These are phyloP conservation scores for Lasius platythorax DNA, from an alignment of 2,888 invertebrate species.

Conservation along the genomic window DNA sequence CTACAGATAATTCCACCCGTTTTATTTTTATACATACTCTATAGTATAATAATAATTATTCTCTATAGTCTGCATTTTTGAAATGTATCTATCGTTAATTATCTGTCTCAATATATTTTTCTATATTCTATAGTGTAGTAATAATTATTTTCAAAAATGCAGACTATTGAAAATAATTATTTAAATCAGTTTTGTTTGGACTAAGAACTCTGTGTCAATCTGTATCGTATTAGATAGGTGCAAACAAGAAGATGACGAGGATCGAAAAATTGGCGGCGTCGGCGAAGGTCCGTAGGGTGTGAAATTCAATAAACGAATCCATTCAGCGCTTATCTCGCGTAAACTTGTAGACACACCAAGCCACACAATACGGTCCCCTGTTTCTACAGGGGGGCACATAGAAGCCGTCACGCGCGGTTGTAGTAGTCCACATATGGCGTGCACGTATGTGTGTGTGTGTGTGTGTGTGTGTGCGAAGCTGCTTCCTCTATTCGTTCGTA, in stretches of 20 bases:
- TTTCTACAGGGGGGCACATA: slow-evolving; percentile 44
- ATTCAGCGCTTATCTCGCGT: slow-evolving; percentile 81
- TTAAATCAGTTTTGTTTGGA: not conserved
- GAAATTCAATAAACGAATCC: slow-evolving; percentile 82
- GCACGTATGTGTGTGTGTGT: not conserved
- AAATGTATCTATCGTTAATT: too few relatives aligned
- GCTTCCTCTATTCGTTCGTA: slow-evolving; percentile 45
- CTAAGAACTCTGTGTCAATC: not conserved
- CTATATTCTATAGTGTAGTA: too few relatives aligned
- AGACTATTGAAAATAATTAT: not conserved
- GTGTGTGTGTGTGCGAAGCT: not conserved
- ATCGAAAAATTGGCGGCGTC: slow-evolving; percentile 42
- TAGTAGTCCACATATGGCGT: slow-evolving; percentile 11
- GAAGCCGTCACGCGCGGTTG: not conserved
- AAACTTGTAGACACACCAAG: slow-evolving; percentile 76
- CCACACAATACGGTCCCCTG: slow-evolving; percentile 66
- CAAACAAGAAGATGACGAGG: not conserved
- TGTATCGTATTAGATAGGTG: not conserved
- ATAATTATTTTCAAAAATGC: not conserved
- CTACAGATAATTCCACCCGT: too few relatives aligned
- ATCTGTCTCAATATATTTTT: too few relatives aligned
- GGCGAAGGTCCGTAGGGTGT: slow-evolving; percentile 65
- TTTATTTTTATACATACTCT: too few relatives aligned
- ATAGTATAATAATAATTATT: too few relatives aligned
- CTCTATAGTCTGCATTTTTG: too few relatives aligned